phyloP scores from a whole-genome alignment of 2,113 vertebrate genomes.

The Poeciliopsis occidentalis region DNA sequence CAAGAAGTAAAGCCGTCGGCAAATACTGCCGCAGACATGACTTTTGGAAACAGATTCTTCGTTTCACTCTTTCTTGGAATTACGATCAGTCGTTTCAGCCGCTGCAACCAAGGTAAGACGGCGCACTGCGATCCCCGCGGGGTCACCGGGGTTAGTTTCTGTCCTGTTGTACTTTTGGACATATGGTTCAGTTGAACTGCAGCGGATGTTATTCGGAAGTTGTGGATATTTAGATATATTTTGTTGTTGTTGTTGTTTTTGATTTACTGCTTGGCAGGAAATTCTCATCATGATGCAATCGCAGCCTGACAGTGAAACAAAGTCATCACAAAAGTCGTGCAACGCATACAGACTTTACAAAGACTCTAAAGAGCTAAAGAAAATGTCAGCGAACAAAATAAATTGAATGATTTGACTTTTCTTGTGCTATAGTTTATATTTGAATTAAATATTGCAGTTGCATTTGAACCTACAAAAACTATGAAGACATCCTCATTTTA shows the following conservation, averaged over 20 bases:
- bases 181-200: background rate
- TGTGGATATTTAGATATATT: too few species aligned
- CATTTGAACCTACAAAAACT: background rate
- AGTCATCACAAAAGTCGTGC: background rate
- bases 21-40: slow-evolving; percentile 74
- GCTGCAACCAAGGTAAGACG: slow-evolving; percentile 77
- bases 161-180: background rate
- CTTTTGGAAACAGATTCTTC: slow-evolving; percentile 63
- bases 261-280: background rate
- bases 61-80: slow-evolving; percentile 69
- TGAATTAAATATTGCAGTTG: too few species aligned
- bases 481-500: background rate
- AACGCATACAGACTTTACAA: background rate
- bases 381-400: background rate
- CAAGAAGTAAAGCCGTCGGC: slow-evolving; percentile 35
- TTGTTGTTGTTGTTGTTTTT: too few species aligned
- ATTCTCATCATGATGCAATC: background rate
- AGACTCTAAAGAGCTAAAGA: background rate
- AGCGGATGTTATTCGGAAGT: background rate
- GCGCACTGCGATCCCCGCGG: background rate
- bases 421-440: too few species aligned
- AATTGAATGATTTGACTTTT: too few species aligned
- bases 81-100: slow-evolving; percentile 53
- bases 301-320: background rate
- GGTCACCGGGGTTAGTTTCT: background rate